phyloP scores from a whole-genome alignment of 1,140 invertebrate species.

The Dendroctonus valens region DNA sequence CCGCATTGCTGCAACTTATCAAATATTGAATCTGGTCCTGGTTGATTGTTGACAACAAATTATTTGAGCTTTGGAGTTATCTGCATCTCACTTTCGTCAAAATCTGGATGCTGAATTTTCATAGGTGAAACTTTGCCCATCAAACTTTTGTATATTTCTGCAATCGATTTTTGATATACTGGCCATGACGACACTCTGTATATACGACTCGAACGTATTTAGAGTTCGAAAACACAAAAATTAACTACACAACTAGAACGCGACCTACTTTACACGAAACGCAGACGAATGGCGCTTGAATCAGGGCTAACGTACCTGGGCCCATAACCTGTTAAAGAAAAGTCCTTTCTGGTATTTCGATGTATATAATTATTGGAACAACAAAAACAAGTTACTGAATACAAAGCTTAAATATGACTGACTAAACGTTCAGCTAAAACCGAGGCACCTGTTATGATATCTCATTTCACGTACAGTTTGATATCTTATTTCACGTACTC shows the following conservation, averaged over 20 bases:
- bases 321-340: conserved; percentile 2
- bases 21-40: conserved; percentile 43
- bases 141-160: conserved; percentile 13
- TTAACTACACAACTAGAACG: not conserved
- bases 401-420: too few relatives aligned
- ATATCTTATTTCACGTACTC: too few relatives aligned
- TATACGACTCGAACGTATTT: too few relatives aligned
- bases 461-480: too few relatives aligned
- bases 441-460: too few relatives aligned
- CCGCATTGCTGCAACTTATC: conserved; percentile 42
- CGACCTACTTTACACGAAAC: not conserved
- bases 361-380: too few relatives aligned
- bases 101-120: conserved; percentile 15
- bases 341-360: too few relatives aligned
- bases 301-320: not conserved
- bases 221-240: too few relatives aligned
- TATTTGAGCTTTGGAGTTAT: conserved; percentile 36
- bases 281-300: not conserved
- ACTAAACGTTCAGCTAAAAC: too few relatives aligned
- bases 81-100: conserved; percentile 14
- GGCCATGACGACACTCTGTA: not conserved
- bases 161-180: not conserved
- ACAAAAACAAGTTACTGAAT: too few relatives aligned
- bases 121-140: conserved; percentile 21
- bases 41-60: conserved; percentile 38